Conservation (phyloP, 2,888 invertebrate genomes). For the Parascotia fuliginaria region DNA sequence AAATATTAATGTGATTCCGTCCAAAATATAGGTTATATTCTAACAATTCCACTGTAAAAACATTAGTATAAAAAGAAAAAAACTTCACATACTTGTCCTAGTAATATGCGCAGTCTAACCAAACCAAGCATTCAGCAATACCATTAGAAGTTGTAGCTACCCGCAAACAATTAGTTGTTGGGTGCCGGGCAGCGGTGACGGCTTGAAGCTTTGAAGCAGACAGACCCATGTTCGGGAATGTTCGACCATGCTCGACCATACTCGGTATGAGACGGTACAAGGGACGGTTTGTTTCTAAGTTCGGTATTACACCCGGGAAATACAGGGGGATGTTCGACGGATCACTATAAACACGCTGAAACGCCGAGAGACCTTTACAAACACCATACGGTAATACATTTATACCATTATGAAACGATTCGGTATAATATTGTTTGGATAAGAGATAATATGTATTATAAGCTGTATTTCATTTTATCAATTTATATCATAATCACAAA, state of each 20-base stretch:
- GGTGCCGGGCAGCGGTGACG: slow-evolving; percentile 30
- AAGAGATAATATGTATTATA: background rate
- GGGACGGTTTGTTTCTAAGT: slow-evolving; percentile 63
- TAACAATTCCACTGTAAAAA: too few species aligned
- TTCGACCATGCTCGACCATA: slow-evolving; percentile 34
- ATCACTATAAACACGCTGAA: slow-evolving; percentile 51
- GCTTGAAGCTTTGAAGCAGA: slow-evolving; percentile 26
- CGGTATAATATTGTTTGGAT: slow-evolving; percentile 17
- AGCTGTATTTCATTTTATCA: background rate
- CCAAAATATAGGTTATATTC: too few species aligned
- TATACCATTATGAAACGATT: slow-evolving; percentile 47
- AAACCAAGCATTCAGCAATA: slow-evolving; percentile 11
- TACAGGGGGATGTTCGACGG: slow-evolving; percentile 58
- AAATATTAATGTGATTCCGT: too few species aligned
- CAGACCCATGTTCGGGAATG: slow-evolving; percentile 43
- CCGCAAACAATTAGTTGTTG: slow-evolving; percentile 39
- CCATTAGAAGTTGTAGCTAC: slow-evolving; percentile 18
- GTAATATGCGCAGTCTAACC: background rate
- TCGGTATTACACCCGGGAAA: slow-evolving; percentile 62
- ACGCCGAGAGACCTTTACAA: slow-evolving; percentile 46
- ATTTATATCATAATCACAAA: background rate
- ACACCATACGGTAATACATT: slow-evolving; percentile 42
- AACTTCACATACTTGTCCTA: background rate
- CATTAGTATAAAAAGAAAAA: too few species aligned
- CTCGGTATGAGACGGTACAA: slow-evolving; percentile 51